Base-by-base conservation (phyloP, 2,888 invertebrate genomes). In the Drosophila putrida region DNA sequence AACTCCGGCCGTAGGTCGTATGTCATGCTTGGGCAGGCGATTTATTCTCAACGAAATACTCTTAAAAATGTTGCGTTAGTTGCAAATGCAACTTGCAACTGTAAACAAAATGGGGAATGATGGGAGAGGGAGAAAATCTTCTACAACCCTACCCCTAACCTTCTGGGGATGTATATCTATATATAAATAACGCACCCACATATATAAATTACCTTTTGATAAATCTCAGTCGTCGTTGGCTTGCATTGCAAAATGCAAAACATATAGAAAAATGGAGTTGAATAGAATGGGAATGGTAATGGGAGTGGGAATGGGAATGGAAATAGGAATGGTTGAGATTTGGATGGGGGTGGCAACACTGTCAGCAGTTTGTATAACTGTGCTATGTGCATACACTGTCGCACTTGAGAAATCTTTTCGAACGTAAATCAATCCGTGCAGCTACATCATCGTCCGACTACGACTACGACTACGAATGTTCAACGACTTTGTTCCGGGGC, bases 181-280 rank as follows among this genome's bases (percentile, higher is more conserved):
- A 74, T 81, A 88, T 85, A 88, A 87, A 85, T 78, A 71, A 75
- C 71, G 74, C 84, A 78, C 71, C 69, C 87, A 78, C 88, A 90
- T 90, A 90, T 90, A 91, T 91, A 92, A 91, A 91, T 92, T 91
- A 92, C 91, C 92, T 91, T 91, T 91, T 92, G 92, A 92, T 92
- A 91, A 92, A 91, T 92, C 92, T 91, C 86, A 90, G 92, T 83
- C 88, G 86, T 89, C 81, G 82, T 46, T 64, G 54, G 13, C 20
- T 43, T 31, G 50, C 35, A 20, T 50, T 54, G 68, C 68, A 75
- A 69, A 74, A 65, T 41, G 62, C 53, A 64, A 74, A 82, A 78
- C 58, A 85, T 88, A 82, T 79, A 83, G 66, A 79, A 77, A 77
- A 79, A 69, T 76, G 50, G 44, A 58, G 64, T 39, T 33, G 54